A percentile compares a stretch with the other conserved stretches of the same genome.
Evolutionary conservation across 2,113 vertebrate genomes (phyloP).

Genomic region (Tyrannus savana): DNA sequence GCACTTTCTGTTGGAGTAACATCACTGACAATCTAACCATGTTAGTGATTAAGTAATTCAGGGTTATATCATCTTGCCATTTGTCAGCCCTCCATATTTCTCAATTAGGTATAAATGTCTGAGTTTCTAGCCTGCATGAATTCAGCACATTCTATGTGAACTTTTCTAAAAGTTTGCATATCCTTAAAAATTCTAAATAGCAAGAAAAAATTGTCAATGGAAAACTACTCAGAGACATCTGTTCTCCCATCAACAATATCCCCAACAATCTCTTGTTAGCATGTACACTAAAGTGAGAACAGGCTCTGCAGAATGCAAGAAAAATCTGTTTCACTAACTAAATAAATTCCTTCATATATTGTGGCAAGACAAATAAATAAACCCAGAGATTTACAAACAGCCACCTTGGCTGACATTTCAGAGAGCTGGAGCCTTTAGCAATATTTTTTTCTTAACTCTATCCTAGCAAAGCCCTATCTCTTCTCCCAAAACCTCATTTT

Average conservation of each 20-base stretch:
- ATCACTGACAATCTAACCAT: background rate
- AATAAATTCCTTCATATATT: slow-evolving; percentile 68
- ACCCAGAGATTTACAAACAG: slow-evolving; percentile 59
- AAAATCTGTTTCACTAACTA: slow-evolving; percentile 55
- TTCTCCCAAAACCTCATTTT: slow-evolving; percentile 46
- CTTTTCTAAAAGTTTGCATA: background rate
- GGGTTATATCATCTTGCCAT: background rate
- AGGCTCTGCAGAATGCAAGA: slow-evolving; percentile 50
- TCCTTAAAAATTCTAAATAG: slow-evolving; percentile 7
- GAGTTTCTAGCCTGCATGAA: background rate
- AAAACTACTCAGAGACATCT: slow-evolving; percentile 43
- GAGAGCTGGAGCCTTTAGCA: slow-evolving; percentile 43
- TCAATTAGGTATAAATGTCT: background rate
- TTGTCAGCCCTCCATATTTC: background rate
- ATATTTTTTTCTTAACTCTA: slow-evolving; percentile 58
- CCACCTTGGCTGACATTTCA: slow-evolving; percentile 69
- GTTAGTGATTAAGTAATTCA: slow-evolving; percentile 16
- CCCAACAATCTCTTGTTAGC: slow-evolving; percentile 10
- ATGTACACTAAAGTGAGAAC: slow-evolving; percentile 33
- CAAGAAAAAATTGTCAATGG: background rate
- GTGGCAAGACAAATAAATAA: slow-evolving; percentile 70
- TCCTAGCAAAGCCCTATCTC: slow-evolving; percentile 36
- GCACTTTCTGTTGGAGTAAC: slow-evolving; percentile 10
- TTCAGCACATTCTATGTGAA: background rate
- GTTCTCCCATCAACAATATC: background rate